Percentiles rank a stretch among this genome's conserved stretches.
Evolutionary conservation across 2,113 vertebrate species (phyloP).

Genomic region (Varanus salvator): DNA sequence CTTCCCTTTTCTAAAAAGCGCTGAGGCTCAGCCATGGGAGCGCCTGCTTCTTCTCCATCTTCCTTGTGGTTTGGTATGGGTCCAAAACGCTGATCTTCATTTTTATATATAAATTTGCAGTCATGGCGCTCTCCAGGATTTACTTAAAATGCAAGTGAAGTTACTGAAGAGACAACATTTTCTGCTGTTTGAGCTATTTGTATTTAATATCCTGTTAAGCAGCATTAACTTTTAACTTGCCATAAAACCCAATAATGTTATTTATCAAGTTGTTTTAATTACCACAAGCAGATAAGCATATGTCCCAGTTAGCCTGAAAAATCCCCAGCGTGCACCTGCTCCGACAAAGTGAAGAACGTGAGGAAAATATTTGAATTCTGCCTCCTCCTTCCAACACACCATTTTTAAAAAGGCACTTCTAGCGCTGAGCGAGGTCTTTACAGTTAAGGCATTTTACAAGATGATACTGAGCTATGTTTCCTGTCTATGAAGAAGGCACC

Average conservation of each 20-base stretch:
- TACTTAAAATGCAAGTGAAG: neutral
- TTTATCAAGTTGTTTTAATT: slow-evolving; percentile 81
- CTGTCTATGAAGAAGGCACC: slow-evolving; percentile 86
- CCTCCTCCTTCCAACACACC: slow-evolving; percentile 68
- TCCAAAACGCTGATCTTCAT: neutral
- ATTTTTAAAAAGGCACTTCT: slow-evolving; percentile 73
- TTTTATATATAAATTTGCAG: slow-evolving; percentile 11
- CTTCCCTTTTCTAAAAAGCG: neutral
- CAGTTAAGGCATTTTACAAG: slow-evolving; percentile 91
- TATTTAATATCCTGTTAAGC: slow-evolving; percentile 63
- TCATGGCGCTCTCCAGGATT: neutral
- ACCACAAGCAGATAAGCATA: slow-evolving; percentile 67
- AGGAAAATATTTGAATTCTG: slow-evolving; percentile 75
- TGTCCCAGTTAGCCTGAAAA: slow-evolving; percentile 66
- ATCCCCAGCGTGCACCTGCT: slow-evolving; percentile 68
- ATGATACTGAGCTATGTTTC: slow-evolving; percentile 97
- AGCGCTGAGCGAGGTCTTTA: slow-evolving; percentile 73
- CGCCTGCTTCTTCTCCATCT: neutral
- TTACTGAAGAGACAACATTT: slow-evolving; percentile 1
- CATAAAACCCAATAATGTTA: slow-evolving; percentile 77
- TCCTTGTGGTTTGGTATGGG: neutral
- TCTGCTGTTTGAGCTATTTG: slow-evolving; percentile 51
- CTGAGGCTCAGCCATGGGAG: neutral
- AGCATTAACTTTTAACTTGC: slow-evolving; percentile 76
- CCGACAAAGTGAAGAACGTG: slow-evolving; percentile 58